Conservation (phyloP, 2,797 vertebrate species). For the Acipenser oxyrinchus region DNA sequence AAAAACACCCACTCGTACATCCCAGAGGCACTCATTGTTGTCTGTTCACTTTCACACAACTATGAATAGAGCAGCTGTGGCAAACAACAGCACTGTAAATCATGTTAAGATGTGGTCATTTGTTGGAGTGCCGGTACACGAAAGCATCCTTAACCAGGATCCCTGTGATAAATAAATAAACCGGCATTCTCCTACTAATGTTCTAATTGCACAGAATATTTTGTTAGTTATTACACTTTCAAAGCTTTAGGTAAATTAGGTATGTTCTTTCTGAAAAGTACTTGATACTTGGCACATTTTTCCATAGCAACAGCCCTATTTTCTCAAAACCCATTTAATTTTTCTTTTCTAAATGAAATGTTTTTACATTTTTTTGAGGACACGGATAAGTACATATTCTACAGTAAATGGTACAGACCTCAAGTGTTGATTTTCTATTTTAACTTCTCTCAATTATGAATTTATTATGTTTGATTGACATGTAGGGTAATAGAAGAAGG, state of each 20-base stretch:
- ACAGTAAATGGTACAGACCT: no score
- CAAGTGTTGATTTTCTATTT: no score
- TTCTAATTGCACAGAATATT: neutral
- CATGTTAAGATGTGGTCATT: constrained; percentile 26
- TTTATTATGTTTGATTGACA: no score
- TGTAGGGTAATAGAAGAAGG: no score
- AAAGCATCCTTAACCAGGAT: neutral
- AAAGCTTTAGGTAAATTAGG: neutral
- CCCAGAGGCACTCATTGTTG: constrained; percentile 30
- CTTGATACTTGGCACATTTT: no score
- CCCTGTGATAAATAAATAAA: neutral
- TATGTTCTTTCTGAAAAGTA: no score
- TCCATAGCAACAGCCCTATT: no score
- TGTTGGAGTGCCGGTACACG: neutral
- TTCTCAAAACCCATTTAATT: no score
- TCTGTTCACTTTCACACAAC: constrained; percentile 31
- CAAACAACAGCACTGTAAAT: constrained; percentile 35
- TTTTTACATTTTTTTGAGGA: no score
- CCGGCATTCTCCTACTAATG: neutral
- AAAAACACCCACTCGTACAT: constrained; percentile 17
- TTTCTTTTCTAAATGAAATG: no score
- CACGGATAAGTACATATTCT: no score
- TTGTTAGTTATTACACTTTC: neutral
- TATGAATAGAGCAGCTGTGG: constrained; percentile 40
- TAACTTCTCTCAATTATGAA: no score